Evolutionary conservation across 2,797 vertebrate genomes (phyloP).

Genomic region (Natrix natrix): DNA sequence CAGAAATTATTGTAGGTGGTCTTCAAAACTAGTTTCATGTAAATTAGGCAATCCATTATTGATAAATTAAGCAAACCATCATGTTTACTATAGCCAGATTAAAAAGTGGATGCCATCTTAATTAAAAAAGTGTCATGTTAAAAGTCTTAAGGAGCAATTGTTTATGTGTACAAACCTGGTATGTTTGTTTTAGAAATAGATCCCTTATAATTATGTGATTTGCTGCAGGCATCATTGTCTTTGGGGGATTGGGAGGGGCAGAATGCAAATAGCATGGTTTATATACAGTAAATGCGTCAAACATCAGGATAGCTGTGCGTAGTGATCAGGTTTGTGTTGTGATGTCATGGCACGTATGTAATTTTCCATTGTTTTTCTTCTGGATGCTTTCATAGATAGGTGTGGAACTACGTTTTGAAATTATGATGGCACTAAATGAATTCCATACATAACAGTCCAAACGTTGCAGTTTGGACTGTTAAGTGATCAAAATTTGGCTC

Average conservation of each 20-base stretch:
- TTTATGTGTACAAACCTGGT: not conserved
- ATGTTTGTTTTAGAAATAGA: not conserved
- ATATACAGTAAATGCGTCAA: too few relatives aligned
- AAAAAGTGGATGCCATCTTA: not conserved
- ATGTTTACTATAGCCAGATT: constrained; percentile 12
- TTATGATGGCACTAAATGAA: not conserved
- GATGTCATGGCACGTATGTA: not conserved
- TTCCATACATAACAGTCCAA: not conserved
- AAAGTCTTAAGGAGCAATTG: not conserved
- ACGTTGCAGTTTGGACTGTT: not conserved
- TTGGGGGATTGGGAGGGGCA: not conserved
- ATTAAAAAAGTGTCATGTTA: not conserved
- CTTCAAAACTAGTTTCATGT: not conserved
- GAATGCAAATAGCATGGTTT: not conserved
- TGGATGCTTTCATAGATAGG: not conserved
- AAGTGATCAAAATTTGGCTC: not conserved
- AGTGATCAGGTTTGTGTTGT: not conserved
- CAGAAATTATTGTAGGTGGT: not conserved
- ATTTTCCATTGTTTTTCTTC: not conserved
- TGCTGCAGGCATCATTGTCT: not conserved
- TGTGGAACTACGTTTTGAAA: not conserved
- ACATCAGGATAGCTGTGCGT: not conserved
- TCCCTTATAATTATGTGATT: not conserved
- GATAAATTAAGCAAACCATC: not conserved
- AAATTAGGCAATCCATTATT: not conserved